A percentile compares a stretch with the other conserved stretches of the same genome.
These are phyloP conservation scores for Orchestia grillus DNA, from an alignment of 1,140 invertebrate species.

Conservation along the genomic window DNA sequence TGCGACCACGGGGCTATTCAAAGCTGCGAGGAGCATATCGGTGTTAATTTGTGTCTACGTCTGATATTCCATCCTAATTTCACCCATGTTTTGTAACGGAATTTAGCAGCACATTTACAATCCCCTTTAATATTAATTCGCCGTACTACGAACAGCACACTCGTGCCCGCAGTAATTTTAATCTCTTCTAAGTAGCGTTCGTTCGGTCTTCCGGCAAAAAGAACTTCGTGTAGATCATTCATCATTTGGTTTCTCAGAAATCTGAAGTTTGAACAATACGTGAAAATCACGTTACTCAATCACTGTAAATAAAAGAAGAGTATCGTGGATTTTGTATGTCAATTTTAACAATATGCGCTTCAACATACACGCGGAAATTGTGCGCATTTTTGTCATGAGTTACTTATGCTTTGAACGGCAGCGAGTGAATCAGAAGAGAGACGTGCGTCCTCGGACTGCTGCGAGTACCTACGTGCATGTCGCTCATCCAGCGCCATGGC, in stretches of 20 bases:
- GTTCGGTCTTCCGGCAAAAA: background rate
- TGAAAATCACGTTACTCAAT: background rate
- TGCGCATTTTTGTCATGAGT: background rate
- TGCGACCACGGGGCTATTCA: background rate
- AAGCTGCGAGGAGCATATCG: background rate
- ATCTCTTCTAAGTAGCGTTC: background rate
- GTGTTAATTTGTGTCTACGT: background rate
- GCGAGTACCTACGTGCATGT: background rate
- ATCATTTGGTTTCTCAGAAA: background rate
- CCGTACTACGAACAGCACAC: too few relatives aligned
- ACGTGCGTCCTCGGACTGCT: background rate
- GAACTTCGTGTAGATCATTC: background rate
- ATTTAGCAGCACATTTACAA: too few relatives aligned
- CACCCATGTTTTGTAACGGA: too few relatives aligned
- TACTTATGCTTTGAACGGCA: background rate
- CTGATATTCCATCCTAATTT: background rate
- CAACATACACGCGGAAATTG: background rate
- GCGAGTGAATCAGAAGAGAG: background rate
- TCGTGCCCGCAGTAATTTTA: background rate
- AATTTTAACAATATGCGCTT: background rate
- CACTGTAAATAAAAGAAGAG: background rate
- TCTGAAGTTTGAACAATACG: background rate
- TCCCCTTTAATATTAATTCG: too few relatives aligned
- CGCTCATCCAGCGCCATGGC: background rate
- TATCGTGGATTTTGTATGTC: background rate